These are phyloP conservation scores for Achlya flavicornis DNA, from an alignment of 2,888 invertebrate genomes.

Conservation along the genomic window DNA sequence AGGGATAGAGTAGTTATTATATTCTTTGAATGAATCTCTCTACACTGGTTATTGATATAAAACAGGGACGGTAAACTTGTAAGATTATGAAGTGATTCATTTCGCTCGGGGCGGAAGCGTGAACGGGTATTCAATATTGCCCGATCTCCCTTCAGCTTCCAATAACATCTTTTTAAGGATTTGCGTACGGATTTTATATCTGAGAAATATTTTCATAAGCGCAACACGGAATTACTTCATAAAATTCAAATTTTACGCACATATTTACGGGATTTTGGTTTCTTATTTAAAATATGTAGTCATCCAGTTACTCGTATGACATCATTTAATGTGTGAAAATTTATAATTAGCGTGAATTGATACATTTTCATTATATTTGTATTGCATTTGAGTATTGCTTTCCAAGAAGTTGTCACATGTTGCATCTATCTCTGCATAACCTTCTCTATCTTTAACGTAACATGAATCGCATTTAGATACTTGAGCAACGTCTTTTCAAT, in stretches of 20 bases:
- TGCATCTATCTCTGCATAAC: no score
- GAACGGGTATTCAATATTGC: constrained; percentile 46
- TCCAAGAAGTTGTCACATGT: no score
- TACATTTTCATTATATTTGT: no score
- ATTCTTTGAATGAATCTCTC: background rate
- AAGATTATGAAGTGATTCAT: constrained; percentile 45
- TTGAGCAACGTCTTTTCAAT: constrained; percentile 32
- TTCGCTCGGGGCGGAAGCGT: constrained; percentile 32
- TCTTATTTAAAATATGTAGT: no score
- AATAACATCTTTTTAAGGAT: constrained; percentile 70
- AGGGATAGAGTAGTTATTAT: background rate
- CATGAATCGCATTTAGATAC: background rate
- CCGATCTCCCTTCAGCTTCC: constrained; percentile 40
- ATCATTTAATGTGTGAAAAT: no score
- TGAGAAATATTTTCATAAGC: constrained; percentile 55
- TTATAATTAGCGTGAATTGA: no score
- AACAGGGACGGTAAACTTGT: constrained; percentile 12
- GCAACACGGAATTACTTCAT: constrained; percentile 47
- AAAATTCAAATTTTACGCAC: constrained; percentile 37
- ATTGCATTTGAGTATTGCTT: no score
- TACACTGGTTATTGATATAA: background rate
- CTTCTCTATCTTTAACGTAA: background rate
- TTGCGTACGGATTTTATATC: constrained; percentile 58
- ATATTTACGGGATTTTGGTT: background rate
- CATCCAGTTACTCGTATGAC: no score